A percentile compares a stretch with the other conserved stretches of the same genome.
These are phyloP conservation scores for Platyscapa corneri DNA, from an alignment of 1,140 invertebrate genomes.

Conservation along the genomic window DNA sequence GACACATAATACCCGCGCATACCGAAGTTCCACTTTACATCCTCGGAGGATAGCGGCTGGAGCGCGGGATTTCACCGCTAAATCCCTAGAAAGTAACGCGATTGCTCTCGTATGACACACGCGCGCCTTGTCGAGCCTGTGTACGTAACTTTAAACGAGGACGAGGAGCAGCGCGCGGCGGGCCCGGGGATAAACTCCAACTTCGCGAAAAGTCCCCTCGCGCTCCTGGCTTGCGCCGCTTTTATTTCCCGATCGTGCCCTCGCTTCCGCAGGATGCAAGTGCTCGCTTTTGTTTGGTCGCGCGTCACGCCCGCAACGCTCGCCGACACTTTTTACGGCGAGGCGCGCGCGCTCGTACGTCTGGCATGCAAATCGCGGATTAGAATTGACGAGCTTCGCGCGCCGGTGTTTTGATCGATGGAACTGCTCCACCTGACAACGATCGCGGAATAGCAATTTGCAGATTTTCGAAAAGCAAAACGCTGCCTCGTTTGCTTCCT, in stretches of 20 bases:
- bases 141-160: slow-evolving; percentile 41
- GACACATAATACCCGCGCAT: slow-evolving; percentile 55
- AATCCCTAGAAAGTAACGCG: slow-evolving; percentile 50
- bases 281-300: background rate
- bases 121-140: background rate
- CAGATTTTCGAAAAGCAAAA: no score
- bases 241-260: background rate
- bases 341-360: no score
- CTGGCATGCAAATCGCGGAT: no score
- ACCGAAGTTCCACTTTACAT: slow-evolving; percentile 48
- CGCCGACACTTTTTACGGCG: no score
- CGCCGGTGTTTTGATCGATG: no score
- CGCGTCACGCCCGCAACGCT: no score
- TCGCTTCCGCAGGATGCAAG: no score
- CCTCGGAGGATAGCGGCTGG: slow-evolving; percentile 7
- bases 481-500: no score
- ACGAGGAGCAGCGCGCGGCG: background rate
- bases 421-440: no score
- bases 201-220: no score
- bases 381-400: no score
- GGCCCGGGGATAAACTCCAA: background rate
- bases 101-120: slow-evolving; percentile 50
- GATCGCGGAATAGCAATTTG: no score
- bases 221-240: background rate
- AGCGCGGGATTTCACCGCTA: slow-evolving; percentile 48